Evolutionary conservation across 2,797 vertebrate genomes (phyloP).

Genomic region (Sphenopsis melanotis): DNA sequence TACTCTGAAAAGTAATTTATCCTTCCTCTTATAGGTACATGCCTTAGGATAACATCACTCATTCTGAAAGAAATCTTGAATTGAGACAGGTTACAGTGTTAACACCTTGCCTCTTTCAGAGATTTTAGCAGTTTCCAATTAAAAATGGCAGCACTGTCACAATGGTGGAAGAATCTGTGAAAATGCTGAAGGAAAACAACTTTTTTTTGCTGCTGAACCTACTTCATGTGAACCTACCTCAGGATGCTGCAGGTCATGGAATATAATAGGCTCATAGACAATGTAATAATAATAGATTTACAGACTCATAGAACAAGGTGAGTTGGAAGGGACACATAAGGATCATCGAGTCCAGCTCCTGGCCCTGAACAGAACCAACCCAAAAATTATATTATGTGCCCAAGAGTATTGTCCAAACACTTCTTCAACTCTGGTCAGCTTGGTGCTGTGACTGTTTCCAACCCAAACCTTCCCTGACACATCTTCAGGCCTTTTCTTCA

Average conservation of each 20-base stretch:
- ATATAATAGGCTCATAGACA: background rate
- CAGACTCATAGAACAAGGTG: background rate
- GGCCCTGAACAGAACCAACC: background rate
- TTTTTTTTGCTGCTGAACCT: background rate
- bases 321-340: background rate
- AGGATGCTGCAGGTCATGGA: background rate
- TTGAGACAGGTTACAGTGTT: background rate
- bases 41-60: background rate
- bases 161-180: background rate
- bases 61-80: background rate
- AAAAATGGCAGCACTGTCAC: background rate
- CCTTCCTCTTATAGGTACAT: background rate
- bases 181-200: background rate
- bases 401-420: rapidly evolving
- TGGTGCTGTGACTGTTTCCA: background rate
- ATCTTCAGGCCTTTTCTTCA: background rate
- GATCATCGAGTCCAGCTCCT: background rate
- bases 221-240: background rate
- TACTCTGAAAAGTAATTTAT: background rate
- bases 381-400: background rate
- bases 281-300: background rate
- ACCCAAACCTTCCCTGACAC: background rate
- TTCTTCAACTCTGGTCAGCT: background rate
- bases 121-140: background rate
- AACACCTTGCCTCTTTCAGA: background rate